Conservation (phyloP, 2,113 vertebrate genomes). For the Halichoerus grypus region DNA sequence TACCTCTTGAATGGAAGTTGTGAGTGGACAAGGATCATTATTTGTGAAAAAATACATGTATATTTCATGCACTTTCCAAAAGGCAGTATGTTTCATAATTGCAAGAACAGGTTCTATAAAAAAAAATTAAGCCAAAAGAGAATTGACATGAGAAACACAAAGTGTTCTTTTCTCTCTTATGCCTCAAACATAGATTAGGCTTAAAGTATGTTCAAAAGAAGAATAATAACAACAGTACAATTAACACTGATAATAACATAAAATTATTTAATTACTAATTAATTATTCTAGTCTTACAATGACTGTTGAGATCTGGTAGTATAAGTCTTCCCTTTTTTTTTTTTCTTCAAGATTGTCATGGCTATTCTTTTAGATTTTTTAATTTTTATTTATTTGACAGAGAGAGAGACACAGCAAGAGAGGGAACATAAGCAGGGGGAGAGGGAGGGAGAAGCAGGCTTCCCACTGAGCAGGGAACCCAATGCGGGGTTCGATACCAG, state of each 20-base stretch:
- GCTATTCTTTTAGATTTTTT: too few species aligned
- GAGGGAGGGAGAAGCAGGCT: too few species aligned
- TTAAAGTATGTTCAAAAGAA: neutral
- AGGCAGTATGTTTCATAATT: neutral
- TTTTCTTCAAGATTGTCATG: neutral
- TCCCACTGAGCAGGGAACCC: too few species aligned
- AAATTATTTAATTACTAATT: slow-evolving; percentile 9
- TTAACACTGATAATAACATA: neutral
- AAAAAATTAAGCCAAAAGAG: neutral
- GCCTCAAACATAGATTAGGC: neutral
- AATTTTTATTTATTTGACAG: too few species aligned
- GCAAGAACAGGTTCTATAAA: neutral
- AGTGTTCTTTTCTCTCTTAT: neutral
- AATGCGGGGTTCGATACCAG: too few species aligned
- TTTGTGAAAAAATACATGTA: neutral
- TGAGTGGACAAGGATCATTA: neutral
- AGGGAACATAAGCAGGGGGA: too few species aligned
- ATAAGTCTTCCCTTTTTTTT: neutral
- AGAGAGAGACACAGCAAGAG: too few species aligned
- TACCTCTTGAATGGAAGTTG: neutral
- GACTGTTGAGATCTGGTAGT: neutral
- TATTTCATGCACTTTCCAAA: neutral
- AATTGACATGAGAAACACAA: neutral
- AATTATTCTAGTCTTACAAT: slow-evolving; percentile 34
- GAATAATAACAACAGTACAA: neutral